Base-by-base conservation (phyloP, 2,797 vertebrate species). In the Erpetoichthys calabaricus region DNA sequence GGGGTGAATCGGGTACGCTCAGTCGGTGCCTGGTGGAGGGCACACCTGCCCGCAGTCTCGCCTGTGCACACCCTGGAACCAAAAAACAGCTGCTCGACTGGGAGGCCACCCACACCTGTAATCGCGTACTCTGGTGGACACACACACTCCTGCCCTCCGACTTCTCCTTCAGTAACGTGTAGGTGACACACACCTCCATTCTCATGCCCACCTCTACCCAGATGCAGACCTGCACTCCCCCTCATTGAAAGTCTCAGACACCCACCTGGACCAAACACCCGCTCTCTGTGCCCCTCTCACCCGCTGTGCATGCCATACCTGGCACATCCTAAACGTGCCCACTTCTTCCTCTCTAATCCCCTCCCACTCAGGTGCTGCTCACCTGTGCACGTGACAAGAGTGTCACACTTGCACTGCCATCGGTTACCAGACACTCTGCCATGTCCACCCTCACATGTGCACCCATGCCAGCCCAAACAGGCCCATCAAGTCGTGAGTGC, bases 11-110 rank as follows among this genome's bases (percentile, higher is more conserved):
- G 59, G 65, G 57, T 62, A 59, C 54, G 44, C 57, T 45, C 4
- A 10, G 59, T 63, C 73, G 67, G 60, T 58, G 73, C 59, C 71
- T 56, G 65, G 64, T 73, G 66, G 69, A 71, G 67, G 61, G 73
- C 65, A 62, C 50, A 56, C 47, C 7, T n/a, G n/a, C 47, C 7
- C 47, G n/a, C 47, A 50, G 7, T 7, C 47, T 7, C 47, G 50
- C 47, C 7, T n/a, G n/a, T 2, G n/a, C 47, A 50, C 47, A 50
- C 47, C 7, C 47, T 7, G 2, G 2, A 7, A 50, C 47, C 7
- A 7, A 50, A 50, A 7, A 50, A 7, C 7, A 7, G n/a, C 47
- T 7, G 7, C n/a, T n/a, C n/a, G n/a, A n/a, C n/a, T n/a, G n/a
- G n/a, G n/a, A n/a, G n/a, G n/a, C 7, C 47, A 50, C 47, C 2